A percentile compares a stretch with the other conserved stretches of the same genome.
Evolutionary conservation across 2,888 invertebrate genomes (phyloP).

Genomic region (Dorcus hopei): DNA sequence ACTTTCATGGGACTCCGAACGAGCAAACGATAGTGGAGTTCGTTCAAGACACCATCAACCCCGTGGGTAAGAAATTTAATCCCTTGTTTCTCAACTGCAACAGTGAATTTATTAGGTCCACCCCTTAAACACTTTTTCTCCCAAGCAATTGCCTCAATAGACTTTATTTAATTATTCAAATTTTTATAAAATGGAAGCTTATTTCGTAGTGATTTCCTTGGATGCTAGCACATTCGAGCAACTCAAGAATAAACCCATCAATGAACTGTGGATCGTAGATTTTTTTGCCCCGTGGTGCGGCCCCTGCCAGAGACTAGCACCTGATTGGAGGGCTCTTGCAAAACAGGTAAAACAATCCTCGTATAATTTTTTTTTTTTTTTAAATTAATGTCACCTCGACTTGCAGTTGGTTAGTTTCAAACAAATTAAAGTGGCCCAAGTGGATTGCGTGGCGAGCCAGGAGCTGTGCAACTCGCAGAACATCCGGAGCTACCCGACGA

Average conservation of each 20-base stretch:
- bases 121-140: too few species aligned
- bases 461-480: conserved; percentile 58
- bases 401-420: conserved; percentile 50
- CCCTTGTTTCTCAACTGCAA: conserved; percentile 8
- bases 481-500: conserved; percentile 65
- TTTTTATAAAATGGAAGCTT: too few species aligned
- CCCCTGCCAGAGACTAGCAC: conserved; percentile 66
- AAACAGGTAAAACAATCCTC: conserved; percentile 44
- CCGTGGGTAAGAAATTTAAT: conserved; percentile 44
- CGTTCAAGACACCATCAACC: conserved; percentile 57
- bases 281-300: conserved; percentile 75
- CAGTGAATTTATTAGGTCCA: too few species aligned
- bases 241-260: conserved; percentile 53
- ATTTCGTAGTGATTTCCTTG: conserved; percentile 53
- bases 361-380: neutral
- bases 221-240: conserved; percentile 54
- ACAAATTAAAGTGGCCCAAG: conserved; percentile 59
- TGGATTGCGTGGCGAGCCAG: conserved; percentile 63
- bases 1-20: conserved; percentile 60
- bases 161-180: too few species aligned
- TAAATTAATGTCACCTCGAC: neutral
- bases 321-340: conserved; percentile 66
- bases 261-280: conserved; percentile 66
- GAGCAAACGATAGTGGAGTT: conserved; percentile 63
- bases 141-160: too few species aligned